Conservation (phyloP, 2,113 vertebrate genomes). For the Strix uralensis region DNA sequence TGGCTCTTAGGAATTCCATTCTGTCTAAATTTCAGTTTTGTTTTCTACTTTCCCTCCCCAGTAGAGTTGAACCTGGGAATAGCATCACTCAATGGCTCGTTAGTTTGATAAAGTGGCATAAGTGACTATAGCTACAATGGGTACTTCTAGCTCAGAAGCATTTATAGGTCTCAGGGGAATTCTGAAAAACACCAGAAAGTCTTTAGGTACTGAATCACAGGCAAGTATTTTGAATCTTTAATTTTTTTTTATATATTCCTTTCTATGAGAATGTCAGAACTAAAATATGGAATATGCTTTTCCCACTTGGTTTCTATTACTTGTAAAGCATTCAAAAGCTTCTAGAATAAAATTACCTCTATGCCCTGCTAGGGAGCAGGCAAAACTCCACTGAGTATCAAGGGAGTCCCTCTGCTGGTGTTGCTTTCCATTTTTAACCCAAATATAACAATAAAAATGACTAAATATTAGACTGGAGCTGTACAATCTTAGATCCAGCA, state of each 20-base stretch:
- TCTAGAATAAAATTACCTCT: slow-evolving; percentile 67
- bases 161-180: slow-evolving; percentile 70
- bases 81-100: slow-evolving; percentile 76
- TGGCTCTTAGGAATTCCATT: slow-evolving; percentile 66
- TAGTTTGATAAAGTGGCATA: slow-evolving; percentile 81
- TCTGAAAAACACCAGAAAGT: slow-evolving; percentile 74
- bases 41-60: slow-evolving; percentile 63
- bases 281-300: slow-evolving; percentile 77
- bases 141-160: slow-evolving; percentile 64
- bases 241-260: slow-evolving; percentile 65
- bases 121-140: slow-evolving; percentile 59
- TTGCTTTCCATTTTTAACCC: slow-evolving; percentile 65
- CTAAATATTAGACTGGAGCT: slow-evolving; percentile 63
- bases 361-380: slow-evolving; percentile 35
- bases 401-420: slow-evolving; percentile 50
- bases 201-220: slow-evolving; percentile 76
- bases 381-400: slow-evolving; percentile 36
- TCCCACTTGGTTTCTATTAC: slow-evolving; percentile 74
- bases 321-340: slow-evolving; percentile 74
- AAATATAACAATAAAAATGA: slow-evolving; percentile 73
- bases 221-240: slow-evolving; percentile 73
- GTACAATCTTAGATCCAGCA: slow-evolving; percentile 44
- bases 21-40: slow-evolving; percentile 72
- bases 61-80: slow-evolving; percentile 64
- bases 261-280: slow-evolving; percentile 71